Evolutionary conservation across 2,797 vertebrate species (phyloP), one percentile per base, ranked within the genome.

Genomic region (Brachyrhaphis roseni): DNA sequence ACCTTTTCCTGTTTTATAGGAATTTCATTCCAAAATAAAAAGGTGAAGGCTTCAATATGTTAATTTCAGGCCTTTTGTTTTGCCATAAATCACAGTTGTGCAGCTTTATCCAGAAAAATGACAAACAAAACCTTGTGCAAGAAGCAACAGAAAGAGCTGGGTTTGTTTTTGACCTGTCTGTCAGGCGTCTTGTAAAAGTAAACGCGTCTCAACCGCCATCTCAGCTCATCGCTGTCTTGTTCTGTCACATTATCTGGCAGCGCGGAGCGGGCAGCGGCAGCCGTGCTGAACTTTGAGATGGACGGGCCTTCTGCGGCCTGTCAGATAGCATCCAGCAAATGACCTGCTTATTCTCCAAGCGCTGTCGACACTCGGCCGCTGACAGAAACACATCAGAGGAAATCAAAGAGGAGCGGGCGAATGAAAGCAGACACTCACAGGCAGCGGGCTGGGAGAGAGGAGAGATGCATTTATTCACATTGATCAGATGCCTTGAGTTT

Each of bases 281-380:
- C 84, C 0, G 81, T 10, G 85, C 82, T 83, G 89, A 90, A 87
- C 90, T 89, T 78, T 83, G 82, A 88, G 87, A 87, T 45, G 84
- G 91, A 89, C 87, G 59, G 89, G 84, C 88, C 87, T 91, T 90
- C 93, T 92, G 92, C 31, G 81, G 75, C 84, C 90, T 92, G 90
- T 93, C 93, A 92, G 86, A 92, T 89, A 88, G 84, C 47, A 90
- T 93, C 90, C 90, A 70, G 66, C 36, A 70, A 86, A 92, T 80
- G 82, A 89, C 91, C 90, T 72, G 89, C 87, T 90, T 84, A 89
- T 77, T 88, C 82, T 83, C 57, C 78, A 11, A 78, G 31, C 78
- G 71, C 86, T 81, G 87, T 84, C 77, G 49, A 80, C 85, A 49
- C 41, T 71, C 73, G 18, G 81, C 79, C 76, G 49, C 77, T 86